A percentile compares a stretch with the other conserved stretches of the same genome.
Evolutionary conservation across 2,888 invertebrate species (phyloP).

Genomic region (Andrena bicolor): DNA sequence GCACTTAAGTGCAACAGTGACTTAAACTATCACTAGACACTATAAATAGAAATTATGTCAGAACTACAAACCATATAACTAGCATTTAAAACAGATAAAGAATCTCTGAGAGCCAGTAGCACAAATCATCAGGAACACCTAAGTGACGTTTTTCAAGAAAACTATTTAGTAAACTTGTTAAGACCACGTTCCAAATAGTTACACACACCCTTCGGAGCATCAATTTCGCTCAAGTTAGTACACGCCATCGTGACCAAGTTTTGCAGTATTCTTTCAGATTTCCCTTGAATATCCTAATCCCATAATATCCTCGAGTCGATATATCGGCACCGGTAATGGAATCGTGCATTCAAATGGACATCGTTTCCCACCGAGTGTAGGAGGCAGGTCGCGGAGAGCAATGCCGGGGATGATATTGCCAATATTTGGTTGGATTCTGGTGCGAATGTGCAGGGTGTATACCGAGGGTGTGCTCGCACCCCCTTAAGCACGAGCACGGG

Average conservation of each 20-base stretch:
- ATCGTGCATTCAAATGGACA: constrained; percentile 80
- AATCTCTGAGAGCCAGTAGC: no score
- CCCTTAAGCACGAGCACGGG: constrained; percentile 61
- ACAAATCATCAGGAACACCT: no score
- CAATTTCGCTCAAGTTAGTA: background rate
- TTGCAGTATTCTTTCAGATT: constrained; percentile 46
- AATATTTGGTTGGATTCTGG: constrained; percentile 85
- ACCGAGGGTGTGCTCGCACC: constrained; percentile 64
- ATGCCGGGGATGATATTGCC: constrained; percentile 83
- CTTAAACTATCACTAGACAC: background rate
- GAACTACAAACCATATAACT: no score
- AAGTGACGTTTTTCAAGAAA: no score
- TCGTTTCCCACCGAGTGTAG: constrained; percentile 72
- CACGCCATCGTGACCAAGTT: constrained; percentile 49
- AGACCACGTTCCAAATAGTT: background rate
- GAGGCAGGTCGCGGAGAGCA: constrained; percentile 73
- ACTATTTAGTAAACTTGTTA: background rate
- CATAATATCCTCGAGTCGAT: constrained; percentile 76
- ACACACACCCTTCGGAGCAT: background rate
- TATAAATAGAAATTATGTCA: no score
- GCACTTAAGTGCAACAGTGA: no score
- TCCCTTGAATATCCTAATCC: constrained; percentile 78
- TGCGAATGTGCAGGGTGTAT: constrained; percentile 73
- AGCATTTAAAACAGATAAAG: no score
- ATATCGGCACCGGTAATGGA: constrained; percentile 77